Percentiles rank a stretch among this genome's conserved stretches.
These are phyloP conservation scores for Microplitis demolitor DNA, from an alignment of 1,140 invertebrate species.

Conservation along the genomic window DNA sequence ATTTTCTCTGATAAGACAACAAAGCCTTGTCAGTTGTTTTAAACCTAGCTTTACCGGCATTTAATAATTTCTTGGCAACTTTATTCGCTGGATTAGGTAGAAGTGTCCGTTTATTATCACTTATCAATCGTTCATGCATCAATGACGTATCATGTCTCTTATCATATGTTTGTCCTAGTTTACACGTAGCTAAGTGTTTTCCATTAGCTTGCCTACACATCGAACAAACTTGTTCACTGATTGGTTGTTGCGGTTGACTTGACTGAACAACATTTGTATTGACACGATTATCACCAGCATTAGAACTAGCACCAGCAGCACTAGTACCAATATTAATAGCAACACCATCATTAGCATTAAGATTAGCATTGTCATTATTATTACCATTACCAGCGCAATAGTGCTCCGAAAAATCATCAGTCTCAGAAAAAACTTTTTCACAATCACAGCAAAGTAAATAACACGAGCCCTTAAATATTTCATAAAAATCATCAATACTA, in stretches of 20 bases:
- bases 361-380: no score
- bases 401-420: constrained; percentile 75
- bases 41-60: constrained; percentile 28
- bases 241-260: constrained; percentile 21
- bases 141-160: constrained; percentile 19
- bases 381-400: constrained; percentile 59
- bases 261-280: no score
- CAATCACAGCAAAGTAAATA: constrained; percentile 80
- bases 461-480: constrained; percentile 69
- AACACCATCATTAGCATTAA: no score
- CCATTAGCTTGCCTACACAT: constrained; percentile 47
- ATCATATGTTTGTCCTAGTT: constrained; percentile 34
- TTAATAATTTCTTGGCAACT: constrained; percentile 1
- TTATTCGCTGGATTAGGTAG: neutral
- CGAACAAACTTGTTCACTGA: constrained; percentile 45
- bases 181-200: constrained; percentile 50
- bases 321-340: no score
- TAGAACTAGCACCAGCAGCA: no score
- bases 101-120: neutral
- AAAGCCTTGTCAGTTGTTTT: constrained; percentile 33
- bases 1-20: constrained; percentile 31
- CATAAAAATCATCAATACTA: constrained; percentile 69
- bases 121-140: no score
- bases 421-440: constrained; percentile 73
- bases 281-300: no score